These are phyloP conservation scores for Cephalopachus bancanus DNA, from an alignment of 2,797 vertebrate species.

Conservation along the genomic window DNA sequence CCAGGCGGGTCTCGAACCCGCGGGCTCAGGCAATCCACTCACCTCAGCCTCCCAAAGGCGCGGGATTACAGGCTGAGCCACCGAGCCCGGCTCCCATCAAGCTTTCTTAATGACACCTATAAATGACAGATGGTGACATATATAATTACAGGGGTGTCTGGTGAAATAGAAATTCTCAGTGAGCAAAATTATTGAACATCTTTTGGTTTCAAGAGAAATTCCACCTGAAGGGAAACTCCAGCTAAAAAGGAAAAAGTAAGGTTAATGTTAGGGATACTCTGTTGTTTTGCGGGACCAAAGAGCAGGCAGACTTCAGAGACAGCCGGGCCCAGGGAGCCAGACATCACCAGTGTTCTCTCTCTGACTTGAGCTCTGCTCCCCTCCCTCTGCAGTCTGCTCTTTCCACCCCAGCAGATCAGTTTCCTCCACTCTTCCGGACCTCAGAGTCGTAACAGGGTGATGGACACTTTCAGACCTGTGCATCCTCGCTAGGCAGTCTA, in stretches of 20 bases:
- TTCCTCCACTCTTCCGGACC: background rate
- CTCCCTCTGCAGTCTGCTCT: background rate
- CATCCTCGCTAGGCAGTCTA: background rate
- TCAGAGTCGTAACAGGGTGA: background rate
- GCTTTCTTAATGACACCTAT: background rate
- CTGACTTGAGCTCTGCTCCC: background rate
- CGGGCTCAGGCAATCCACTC: too few species aligned
- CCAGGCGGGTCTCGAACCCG: too few species aligned
- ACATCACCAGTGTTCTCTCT: background rate
- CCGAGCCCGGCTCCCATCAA: too few species aligned
- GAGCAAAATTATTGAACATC: background rate
- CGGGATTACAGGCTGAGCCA: too few species aligned
- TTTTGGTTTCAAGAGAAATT: background rate
- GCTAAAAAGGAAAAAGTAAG: background rate
- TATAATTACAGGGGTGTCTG: background rate
- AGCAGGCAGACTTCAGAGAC: background rate
- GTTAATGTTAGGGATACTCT: background rate
- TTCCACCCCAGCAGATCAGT: background rate
- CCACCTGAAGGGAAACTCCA: background rate
- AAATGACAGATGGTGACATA: background rate
- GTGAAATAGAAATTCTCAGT: background rate
- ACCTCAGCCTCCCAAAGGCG: too few species aligned
- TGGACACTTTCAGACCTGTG: background rate
- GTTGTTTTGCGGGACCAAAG: background rate
- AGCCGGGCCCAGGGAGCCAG: background rate